These are phyloP conservation scores for Plodia interpunctella DNA, from an alignment of 1,140 invertebrate species.

Conservation along the genomic window DNA sequence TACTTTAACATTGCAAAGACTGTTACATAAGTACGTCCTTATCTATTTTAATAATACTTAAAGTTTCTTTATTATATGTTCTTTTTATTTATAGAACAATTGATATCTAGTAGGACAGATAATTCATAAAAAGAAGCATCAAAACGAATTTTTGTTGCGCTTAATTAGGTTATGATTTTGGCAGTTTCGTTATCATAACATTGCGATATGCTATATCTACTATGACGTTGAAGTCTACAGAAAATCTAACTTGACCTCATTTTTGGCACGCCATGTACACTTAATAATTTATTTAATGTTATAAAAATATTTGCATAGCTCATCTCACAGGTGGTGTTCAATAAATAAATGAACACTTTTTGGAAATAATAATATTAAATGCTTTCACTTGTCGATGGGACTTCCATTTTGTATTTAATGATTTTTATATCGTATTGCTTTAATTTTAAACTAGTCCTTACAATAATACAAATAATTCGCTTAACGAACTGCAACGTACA, in stretches of 20 bases:
- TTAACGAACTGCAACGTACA: too few relatives aligned
- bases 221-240: conserved; percentile 21
- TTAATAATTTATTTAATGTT: conserved; percentile 7
- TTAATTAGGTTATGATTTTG: conserved; percentile 21
- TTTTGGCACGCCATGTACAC: conserved; percentile 5
- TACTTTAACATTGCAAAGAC: not conserved
- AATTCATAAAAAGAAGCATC: conserved; percentile 10
- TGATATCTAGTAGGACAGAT: conserved; percentile 16
- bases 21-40: not conserved
- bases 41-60: too few relatives aligned
- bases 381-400: not conserved
- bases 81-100: conserved; percentile 10
- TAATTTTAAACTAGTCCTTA: not conserved
- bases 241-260: conserved; percentile 6
- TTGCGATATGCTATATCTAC: conserved; percentile 29
- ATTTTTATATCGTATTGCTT: not conserved
- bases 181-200: conserved; percentile 31
- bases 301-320: conserved; percentile 15
- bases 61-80: not conserved
- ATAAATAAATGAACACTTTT: conserved; percentile 10
- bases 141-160: conserved; percentile 6
- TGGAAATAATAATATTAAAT: conserved; percentile 3
- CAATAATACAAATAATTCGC: too few relatives aligned
- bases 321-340: conserved; percentile 8
- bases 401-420: not conserved